Evolutionary conservation across 1,140 invertebrate genomes (phyloP).

Genomic region (Drosophila arawakana): DNA sequence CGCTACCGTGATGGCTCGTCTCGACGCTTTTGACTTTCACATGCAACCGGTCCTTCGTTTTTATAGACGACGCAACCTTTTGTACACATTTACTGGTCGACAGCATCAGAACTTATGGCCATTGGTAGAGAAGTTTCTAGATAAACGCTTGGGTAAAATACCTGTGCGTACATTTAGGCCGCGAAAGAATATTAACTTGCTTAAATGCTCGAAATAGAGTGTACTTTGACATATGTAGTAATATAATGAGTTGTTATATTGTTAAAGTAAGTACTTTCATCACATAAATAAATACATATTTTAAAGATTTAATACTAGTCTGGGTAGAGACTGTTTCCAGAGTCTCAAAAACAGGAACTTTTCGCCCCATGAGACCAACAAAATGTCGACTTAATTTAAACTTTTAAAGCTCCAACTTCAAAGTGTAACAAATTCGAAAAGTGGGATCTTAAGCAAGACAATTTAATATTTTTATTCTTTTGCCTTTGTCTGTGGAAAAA

Average conservation of each 20-base stretch:
- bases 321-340: too few species aligned
- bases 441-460: too few species aligned
- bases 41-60: constrained; percentile 22
- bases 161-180: background rate
- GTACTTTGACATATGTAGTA: background rate
- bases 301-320: too few species aligned
- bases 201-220: background rate
- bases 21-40: background rate
- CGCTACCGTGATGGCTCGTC: constrained; percentile 6
- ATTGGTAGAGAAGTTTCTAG: constrained; percentile 21
- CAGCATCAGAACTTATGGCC: constrained; percentile 37
- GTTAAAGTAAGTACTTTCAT: too few species aligned
- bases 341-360: too few species aligned
- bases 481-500: background rate
- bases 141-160: constrained; percentile 1
- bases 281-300: too few species aligned
- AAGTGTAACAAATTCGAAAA: too few species aligned
- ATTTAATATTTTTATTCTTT: background rate
- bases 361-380: too few species aligned
- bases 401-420: too few species aligned
- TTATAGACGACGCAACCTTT: constrained; percentile 16
- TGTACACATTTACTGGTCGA: constrained; percentile 18
- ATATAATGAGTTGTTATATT: too few species aligned
- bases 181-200: background rate
- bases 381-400: too few species aligned